A percentile compares a stretch with the other conserved stretches of the same genome.
Evolutionary conservation across 2,797 vertebrate species (phyloP).

Genomic region (Urocyon cinereoargenteus): DNA sequence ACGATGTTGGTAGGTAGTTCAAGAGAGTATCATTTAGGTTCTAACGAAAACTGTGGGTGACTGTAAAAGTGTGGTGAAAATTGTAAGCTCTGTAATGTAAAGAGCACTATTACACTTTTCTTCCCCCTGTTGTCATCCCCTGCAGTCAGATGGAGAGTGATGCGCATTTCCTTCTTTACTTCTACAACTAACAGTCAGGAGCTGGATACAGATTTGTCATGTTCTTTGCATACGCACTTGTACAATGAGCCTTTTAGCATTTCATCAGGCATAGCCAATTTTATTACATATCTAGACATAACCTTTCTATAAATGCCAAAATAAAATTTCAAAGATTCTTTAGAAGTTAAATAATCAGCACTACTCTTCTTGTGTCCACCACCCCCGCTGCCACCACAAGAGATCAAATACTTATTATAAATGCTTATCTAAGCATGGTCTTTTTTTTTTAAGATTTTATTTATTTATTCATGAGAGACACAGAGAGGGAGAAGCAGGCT

Average conservation of each 20-base stretch:
- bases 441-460: neutral
- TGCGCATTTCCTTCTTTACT: neutral
- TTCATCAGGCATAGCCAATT: neutral
- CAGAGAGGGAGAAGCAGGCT: too few relatives aligned
- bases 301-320: neutral
- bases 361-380: neutral
- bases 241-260: neutral
- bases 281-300: neutral
- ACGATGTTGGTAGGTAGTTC: neutral
- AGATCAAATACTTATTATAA: neutral
- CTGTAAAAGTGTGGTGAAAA: neutral
- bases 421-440: neutral
- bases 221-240: neutral
- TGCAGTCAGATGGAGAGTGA: neutral
- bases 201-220: neutral
- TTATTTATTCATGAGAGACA: too few relatives aligned
- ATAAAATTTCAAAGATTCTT: constrained; percentile 24
- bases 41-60: neutral
- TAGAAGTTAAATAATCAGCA: neutral
- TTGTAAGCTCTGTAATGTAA: neutral
- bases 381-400: neutral
- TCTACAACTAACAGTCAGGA: neutral
- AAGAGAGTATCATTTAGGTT: neutral
- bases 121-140: neutral
- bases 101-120: neutral